Conservation (phyloP, 2,888 invertebrate genomes). For the Tryphoninae sp. region DNA sequence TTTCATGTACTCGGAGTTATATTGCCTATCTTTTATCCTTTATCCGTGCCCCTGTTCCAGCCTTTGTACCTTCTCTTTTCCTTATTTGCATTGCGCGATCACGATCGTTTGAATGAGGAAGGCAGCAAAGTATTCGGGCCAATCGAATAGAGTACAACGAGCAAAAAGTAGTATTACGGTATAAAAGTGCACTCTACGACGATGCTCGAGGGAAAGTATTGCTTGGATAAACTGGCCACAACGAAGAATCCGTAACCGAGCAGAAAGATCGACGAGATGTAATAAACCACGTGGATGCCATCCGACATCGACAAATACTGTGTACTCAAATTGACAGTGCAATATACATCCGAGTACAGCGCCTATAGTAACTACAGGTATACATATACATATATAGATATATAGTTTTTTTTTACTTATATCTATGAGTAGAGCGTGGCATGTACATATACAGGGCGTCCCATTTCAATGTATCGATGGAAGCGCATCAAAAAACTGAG, state of each 20-base stretch:
- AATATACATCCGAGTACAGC: not conserved
- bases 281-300: slow-evolving; percentile 24
- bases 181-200: slow-evolving; percentile 11
- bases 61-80: slow-evolving; percentile 10
- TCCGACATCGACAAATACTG: slow-evolving; percentile 17
- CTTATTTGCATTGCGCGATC: slow-evolving; percentile 40
- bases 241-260: slow-evolving; percentile 43
- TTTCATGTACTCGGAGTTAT: not conserved
- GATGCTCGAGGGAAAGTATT: slow-evolving; percentile 23
- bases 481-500: too few relatives aligned
- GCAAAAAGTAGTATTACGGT: not conserved
- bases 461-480: too few relatives aligned
- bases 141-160: slow-evolving; percentile 27
- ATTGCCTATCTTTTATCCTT: slow-evolving; percentile 1
- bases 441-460: too few relatives aligned
- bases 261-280: slow-evolving; percentile 54
- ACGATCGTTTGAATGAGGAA: slow-evolving; percentile 30
- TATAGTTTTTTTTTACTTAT: not conserved
- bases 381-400: not conserved
- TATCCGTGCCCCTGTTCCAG: not conserved
- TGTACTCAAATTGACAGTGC: slow-evolving; percentile 2
- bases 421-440: too few relatives aligned
- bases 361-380: not conserved
- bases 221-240: slow-evolving; percentile 28
- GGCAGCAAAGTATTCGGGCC: slow-evolving; percentile 14